phyloP scores from a whole-genome alignment of 2,888 invertebrate species.

The Catocala nupta region DNA sequence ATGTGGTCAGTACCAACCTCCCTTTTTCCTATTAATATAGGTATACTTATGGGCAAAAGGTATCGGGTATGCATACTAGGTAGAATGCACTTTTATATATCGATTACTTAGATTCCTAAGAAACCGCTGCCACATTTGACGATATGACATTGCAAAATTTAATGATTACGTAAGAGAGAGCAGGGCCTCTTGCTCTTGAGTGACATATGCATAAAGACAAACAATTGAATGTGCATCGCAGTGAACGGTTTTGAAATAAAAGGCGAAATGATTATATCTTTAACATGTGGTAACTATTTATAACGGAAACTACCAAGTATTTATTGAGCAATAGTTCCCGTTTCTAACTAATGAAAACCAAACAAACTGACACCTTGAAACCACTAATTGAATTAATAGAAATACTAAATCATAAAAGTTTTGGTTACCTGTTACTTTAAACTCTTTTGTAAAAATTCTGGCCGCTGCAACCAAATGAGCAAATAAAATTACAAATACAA shows the following conservation, averaged over 20 bases:
- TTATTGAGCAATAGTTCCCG: conserved; percentile 1
- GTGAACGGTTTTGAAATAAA: neutral
- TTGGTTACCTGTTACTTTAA: no score
- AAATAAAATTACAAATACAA: conserved; percentile 5
- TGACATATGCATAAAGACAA: no score
- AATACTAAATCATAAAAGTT: no score
- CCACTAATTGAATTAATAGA: neutral
- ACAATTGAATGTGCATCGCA: no score
- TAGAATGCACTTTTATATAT: no score
- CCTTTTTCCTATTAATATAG: no score
- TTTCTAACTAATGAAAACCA: neutral
- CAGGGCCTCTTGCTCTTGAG: neutral
- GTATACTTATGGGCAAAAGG: no score
- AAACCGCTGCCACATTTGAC: neutral
- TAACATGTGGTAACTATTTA: neutral
- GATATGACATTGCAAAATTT: conserved; percentile 3
- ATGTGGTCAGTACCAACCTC: no score
- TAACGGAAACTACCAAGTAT: neutral
- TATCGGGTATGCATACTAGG: no score
- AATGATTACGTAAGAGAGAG: conserved; percentile 8
- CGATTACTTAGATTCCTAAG: neutral
- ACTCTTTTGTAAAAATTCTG: no score
- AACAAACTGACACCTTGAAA: neutral
- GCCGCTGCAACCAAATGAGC: no score
- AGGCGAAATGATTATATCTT: neutral